Evolutionary conservation across 2,113 vertebrate species (phyloP).

Genomic region (Prochilodus magdalenae): DNA sequence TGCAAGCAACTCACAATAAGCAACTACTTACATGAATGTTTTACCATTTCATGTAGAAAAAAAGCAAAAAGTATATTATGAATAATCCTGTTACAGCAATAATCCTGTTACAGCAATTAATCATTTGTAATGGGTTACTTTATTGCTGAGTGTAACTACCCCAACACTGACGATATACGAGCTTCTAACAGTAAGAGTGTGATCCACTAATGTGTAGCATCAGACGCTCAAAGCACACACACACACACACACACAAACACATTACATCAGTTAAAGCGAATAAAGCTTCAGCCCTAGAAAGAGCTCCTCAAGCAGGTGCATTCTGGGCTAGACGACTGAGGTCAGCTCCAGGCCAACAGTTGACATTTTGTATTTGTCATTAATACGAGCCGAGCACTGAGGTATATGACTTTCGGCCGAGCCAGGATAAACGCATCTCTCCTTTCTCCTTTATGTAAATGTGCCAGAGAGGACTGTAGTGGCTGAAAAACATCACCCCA

Average conservation of each 20-base stretch:
- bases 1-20: no score
- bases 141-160: no score
- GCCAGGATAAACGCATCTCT: background rate
- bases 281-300: background rate
- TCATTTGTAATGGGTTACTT: no score
- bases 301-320: background rate
- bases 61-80: no score
- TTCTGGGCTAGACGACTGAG: conserved; percentile 5
- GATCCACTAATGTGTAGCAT: background rate
- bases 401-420: background rate
- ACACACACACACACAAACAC: no score
- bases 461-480: conserved; percentile 2
- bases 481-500: background rate
- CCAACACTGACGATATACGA: background rate
- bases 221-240: background rate
- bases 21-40: no score
- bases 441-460: conserved; percentile 1
- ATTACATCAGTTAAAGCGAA: background rate
- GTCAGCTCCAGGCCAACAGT: conserved; percentile 14
- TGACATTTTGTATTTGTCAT: conserved; percentile 43
- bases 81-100: no score
- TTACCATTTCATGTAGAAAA: no score
- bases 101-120: no score
- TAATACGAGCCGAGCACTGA: conserved; percentile 15
- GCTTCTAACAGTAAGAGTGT: background rate